phyloP scores from a whole-genome alignment of 1,140 invertebrate genomes.

The Galleria mellonella region DNA sequence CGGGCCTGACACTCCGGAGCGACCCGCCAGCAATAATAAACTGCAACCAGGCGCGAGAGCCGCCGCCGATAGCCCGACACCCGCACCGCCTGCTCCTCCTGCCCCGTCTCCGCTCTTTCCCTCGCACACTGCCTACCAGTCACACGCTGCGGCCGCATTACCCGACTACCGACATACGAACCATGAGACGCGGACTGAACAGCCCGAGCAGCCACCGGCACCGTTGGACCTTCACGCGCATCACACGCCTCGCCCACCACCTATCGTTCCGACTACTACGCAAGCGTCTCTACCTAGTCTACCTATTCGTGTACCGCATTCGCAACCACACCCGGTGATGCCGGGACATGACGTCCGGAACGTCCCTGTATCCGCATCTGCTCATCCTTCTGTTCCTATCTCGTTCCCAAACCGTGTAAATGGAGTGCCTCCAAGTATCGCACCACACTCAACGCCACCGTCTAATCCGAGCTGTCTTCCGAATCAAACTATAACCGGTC shows the following conservation, averaged over 20 bases:
- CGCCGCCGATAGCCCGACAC: slow-evolving; percentile 60
- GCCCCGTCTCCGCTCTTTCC: slow-evolving; percentile 53
- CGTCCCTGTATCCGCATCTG: slow-evolving; percentile 40
- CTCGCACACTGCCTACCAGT: slow-evolving; percentile 79
- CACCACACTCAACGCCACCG: slow-evolving; percentile 57
- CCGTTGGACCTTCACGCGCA: slow-evolving; percentile 71
- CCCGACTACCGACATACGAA: slow-evolving; percentile 68
- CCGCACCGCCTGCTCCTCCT: slow-evolving; percentile 48
- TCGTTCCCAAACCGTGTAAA: slow-evolving; percentile 71
- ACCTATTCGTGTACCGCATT: slow-evolving; percentile 57
- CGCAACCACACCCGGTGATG: slow-evolving; percentile 70
- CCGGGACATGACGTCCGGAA: slow-evolving; percentile 66
- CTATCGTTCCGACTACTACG: slow-evolving; percentile 44
- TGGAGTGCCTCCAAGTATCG: slow-evolving; percentile 71
- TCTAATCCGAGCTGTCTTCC: slow-evolving; percentile 56
- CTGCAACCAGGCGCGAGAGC: slow-evolving; percentile 82
- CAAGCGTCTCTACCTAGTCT: slow-evolving; percentile 52
- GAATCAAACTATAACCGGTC: slow-evolving; percentile 40
- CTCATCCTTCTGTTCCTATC: slow-evolving; percentile 75
- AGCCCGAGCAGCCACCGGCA: slow-evolving; percentile 58
- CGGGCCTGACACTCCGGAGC: slow-evolving; percentile 66
- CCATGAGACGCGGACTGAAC: slow-evolving; percentile 73
- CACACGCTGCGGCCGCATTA: slow-evolving; percentile 82
- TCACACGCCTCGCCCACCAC: slow-evolving; percentile 57
- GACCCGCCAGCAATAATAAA: slow-evolving; percentile 81